Evolutionary conservation across 2,113 vertebrate species (phyloP).

Genomic region (Phrynocephalus versicolor): DNA sequence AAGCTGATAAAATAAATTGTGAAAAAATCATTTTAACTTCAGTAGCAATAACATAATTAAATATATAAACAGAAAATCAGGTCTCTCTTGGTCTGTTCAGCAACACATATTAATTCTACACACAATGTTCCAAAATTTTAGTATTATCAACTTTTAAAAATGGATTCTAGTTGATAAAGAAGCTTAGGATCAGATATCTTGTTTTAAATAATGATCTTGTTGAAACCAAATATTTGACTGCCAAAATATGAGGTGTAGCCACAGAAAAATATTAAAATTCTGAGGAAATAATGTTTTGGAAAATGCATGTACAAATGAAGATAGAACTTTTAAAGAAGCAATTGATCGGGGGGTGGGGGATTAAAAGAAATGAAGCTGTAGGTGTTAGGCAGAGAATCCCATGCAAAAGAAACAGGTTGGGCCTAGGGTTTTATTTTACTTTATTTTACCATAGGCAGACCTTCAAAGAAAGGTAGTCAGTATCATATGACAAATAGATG

Average conservation of each 20-base stretch:
- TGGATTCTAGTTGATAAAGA: not conserved
- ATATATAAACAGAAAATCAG: not conserved
- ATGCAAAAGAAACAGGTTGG: not conserved
- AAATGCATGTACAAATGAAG: not conserved
- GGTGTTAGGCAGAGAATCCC: not conserved
- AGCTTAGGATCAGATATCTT: not conserved
- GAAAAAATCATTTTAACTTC: constrained; percentile 6
- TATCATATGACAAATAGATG: not conserved
- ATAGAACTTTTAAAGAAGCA: not conserved
- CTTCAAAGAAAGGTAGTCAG: too few relatives aligned
- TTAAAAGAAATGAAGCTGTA: not conserved
- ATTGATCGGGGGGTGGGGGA: too few relatives aligned
- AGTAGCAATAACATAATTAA: not conserved
- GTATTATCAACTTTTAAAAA: not conserved
- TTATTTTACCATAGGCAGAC: too few relatives aligned
- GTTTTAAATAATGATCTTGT: not conserved
- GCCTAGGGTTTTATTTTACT: not conserved
- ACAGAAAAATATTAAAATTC: not conserved
- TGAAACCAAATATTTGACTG: not conserved
- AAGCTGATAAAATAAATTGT: constrained; percentile 17
- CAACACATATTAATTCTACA: not conserved
- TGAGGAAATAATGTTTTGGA: not conserved
- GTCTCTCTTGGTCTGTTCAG: not conserved
- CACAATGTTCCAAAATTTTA: not conserved
- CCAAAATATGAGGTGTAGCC: not conserved